Evolutionary conservation across 2,888 invertebrate species (phyloP), one percentile per base, ranked within the genome.

Genomic region (Eupithecia insigniata): DNA sequence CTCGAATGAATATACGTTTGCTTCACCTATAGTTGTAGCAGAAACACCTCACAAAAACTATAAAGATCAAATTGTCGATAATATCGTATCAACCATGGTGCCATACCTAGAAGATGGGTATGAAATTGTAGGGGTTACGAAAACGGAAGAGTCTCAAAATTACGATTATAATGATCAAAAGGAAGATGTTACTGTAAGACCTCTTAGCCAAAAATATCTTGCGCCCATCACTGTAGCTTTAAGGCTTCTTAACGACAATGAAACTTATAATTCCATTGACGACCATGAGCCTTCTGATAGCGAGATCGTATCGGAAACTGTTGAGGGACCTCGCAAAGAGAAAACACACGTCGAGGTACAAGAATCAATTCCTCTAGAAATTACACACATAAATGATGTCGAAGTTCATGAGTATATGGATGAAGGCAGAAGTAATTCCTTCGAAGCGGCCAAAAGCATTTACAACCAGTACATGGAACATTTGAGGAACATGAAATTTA

Each of bases 301-400:
- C 75, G 94, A 94, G 83, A 76, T 91, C 5, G 78, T 93, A 70
- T 76, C 89, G 43, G 84, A 91, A 58, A 90, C 91, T 65, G 89
- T 94, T 14, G 82, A 87, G 73, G 88, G 82, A 74, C 94, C 95
- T 12, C 81, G 87, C 22, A 90, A 87, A 72, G 91, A 91, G 67
- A 95, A 91, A 79, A 95, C 95, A 0, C 86, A 93, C 46, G 96
- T 96, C 1, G 96, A 96, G 89, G 88, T 96, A 5, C 96, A 96
- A 81, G 93, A 96, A 85, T 96, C 96, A 0, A 89, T 96, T 26
- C 95, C 95, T 0, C 86, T 95, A 72, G 95, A 95, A 66, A 92
- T 92, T 51, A 94, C 91, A 34, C 93, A 94, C 71, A 93, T 93
- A 43, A 93, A 94, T 75, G 92, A 92, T 43, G 90, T 94, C 0